These are phyloP conservation scores for Paramormyrops kingsleyae DNA, from an alignment of 2,113 vertebrate genomes.

Conservation along the genomic window DNA sequence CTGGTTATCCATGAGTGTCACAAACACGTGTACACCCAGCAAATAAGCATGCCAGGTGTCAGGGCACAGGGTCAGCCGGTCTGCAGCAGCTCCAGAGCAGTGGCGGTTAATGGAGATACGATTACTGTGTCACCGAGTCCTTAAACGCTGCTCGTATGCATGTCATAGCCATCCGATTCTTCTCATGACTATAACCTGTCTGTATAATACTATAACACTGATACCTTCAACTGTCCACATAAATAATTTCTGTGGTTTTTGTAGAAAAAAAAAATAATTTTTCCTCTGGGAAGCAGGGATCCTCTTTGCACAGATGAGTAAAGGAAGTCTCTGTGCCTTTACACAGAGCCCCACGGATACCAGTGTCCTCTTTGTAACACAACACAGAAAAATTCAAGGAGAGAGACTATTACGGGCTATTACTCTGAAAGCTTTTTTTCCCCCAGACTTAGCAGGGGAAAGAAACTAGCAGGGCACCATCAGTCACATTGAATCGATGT, in stretches of 20 bases:
- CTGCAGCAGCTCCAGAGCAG: not conserved
- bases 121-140: not conserved
- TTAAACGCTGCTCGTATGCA: constrained; percentile 1
- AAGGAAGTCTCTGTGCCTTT: constrained; percentile 15
- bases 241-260: constrained; percentile 47
- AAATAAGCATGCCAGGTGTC: not conserved
- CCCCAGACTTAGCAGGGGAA: constrained; percentile 16
- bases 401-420: constrained; percentile 31
- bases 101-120: not conserved
- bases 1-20: not conserved
- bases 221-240: constrained; percentile 50
- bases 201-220: constrained; percentile 15
- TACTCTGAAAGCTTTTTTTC: constrained; percentile 23
- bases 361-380: not conserved
- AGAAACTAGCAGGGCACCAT: constrained; percentile 30
- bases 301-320: constrained; percentile 40
- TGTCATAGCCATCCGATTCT: constrained; percentile 22
- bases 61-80: not conserved
- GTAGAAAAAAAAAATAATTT: constrained; percentile 26
- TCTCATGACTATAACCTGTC: constrained; percentile 32
- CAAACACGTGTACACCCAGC: not conserved
- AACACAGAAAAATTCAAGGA: constrained; percentile 18
- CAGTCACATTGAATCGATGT: constrained; percentile 38
- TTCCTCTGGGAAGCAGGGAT: constrained; percentile 47
- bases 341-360: not conserved